Percentiles rank a stretch among this genome's conserved stretches.
Evolutionary conservation across 2,797 vertebrate genomes (phyloP).

Genomic region (Pteronotus mesoamericanus): DNA sequence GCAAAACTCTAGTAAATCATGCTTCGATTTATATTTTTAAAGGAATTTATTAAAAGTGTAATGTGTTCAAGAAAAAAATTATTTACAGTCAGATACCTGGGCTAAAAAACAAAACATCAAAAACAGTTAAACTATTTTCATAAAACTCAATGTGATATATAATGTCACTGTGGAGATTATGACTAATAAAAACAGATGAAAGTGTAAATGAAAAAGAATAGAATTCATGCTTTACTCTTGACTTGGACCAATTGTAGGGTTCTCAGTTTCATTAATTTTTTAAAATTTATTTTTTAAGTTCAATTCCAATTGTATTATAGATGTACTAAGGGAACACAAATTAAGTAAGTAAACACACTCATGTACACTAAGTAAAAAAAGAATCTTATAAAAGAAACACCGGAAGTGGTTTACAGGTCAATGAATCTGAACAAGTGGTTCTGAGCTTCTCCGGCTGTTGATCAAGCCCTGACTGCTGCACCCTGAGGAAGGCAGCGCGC

Average conservation of each 20-base stretch:
- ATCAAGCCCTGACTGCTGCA: background rate
- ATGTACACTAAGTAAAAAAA: background rate
- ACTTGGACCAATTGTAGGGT: background rate
- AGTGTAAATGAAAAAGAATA: slow-evolving; percentile 22
- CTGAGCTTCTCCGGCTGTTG: background rate
- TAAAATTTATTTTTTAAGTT: background rate
- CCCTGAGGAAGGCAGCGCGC: background rate
- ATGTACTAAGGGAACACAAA: background rate
- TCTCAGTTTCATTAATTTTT: slow-evolving; percentile 24
- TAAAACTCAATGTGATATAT: background rate
- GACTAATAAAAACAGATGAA: background rate
- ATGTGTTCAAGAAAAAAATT: background rate
- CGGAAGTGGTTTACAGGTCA: background rate
- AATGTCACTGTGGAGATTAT: background rate
- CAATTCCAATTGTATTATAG: slow-evolving; percentile 15
- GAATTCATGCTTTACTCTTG: background rate
- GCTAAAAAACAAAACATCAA: slow-evolving; percentile 33
- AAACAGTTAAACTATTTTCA: background rate
- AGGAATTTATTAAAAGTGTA: slow-evolving; percentile 12
- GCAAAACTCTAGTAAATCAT: background rate
- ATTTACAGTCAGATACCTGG: background rate
- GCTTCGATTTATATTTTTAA: background rate
- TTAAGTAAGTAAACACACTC: background rate
- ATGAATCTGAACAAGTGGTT: background rate
- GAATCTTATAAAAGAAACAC: background rate